Percentiles rank a stretch among this genome's conserved stretches.
Conservation (phyloP, 2,113 vertebrate species). For the Strix aluco region DNA sequence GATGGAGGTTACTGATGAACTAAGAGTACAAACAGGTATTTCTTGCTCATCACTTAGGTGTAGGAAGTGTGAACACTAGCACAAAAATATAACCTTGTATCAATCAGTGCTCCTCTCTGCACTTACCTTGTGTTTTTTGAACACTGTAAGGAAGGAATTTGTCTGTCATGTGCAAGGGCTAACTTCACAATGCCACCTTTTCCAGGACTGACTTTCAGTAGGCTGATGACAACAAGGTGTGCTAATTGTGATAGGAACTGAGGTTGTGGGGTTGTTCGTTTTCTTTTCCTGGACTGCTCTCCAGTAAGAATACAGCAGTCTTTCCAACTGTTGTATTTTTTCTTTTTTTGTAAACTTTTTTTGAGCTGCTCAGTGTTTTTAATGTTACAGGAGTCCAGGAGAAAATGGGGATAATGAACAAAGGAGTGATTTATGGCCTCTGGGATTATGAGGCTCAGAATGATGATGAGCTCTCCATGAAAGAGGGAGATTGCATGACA, state of each 20-base stretch:
- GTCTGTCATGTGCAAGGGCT: neutral
- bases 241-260: neutral
- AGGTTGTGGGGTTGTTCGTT: neutral
- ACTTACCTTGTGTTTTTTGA: neutral
- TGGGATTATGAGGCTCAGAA: conserved; percentile 90
- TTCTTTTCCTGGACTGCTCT: neutral
- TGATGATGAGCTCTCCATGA: conserved; percentile 85
- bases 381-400: conserved; percentile 89
- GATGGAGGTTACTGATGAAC: neutral
- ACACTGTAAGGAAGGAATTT: neutral
- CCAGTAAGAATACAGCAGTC: neutral
- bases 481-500: conserved; percentile 94
- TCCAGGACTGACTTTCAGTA: neutral
- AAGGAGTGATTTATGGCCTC: conserved; percentile 91
- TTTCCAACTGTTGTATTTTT: neutral
- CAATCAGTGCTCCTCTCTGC: neutral
- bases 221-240: neutral
- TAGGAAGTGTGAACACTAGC: neutral
- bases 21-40: neutral
- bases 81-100: neutral
- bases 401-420: conserved; percentile 99
- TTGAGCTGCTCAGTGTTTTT: neutral
- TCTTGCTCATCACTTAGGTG: neutral
- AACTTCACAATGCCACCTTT: neutral
- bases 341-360: neutral